Evolutionary conservation across 2,888 invertebrate genomes (phyloP).

Genomic region (Ennomos quercinarius): DNA sequence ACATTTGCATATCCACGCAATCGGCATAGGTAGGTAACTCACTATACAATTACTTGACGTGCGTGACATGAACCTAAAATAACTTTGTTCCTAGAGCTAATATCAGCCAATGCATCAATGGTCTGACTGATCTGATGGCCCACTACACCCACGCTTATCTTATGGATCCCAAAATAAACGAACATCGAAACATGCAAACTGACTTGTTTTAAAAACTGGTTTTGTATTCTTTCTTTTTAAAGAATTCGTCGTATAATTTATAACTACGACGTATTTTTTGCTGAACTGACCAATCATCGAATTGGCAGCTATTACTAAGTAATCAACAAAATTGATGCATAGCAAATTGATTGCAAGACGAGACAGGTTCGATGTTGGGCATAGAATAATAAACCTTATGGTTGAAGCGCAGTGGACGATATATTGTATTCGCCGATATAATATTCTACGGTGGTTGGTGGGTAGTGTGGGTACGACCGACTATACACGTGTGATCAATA

Average conservation of each 20-base stretch:
- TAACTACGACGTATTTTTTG: not conserved
- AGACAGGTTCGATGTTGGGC: not conserved
- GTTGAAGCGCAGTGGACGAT: no score
- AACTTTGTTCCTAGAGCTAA: slow-evolving; percentile 10
- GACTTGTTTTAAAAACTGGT: no score
- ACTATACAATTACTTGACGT: no score
- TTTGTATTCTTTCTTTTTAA: no score
- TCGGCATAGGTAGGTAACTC: not conserved
- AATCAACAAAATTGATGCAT: slow-evolving; percentile 17
- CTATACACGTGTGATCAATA: no score
- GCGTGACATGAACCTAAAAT: not conserved
- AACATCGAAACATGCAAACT: no score
- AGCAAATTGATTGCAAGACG: slow-evolving; percentile 2
- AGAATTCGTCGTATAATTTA: not conserved
- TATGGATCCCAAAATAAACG: slow-evolving; percentile 1
- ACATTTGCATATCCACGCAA: slow-evolving; percentile 5
- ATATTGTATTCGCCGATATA: no score
- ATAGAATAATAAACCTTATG: not conserved
- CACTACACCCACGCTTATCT: slow-evolving; percentile 2
- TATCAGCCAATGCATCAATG: slow-evolving; percentile 6
- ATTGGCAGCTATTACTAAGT: slow-evolving; percentile 7
- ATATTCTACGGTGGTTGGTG: no score
- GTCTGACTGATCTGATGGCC: slow-evolving; percentile 8
- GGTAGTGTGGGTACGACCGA: no score
- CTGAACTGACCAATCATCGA: not conserved